A percentile compares a stretch with the other conserved stretches of the same genome.
These are phyloP conservation scores for Platycheirus rosarum DNA, from an alignment of 2,888 invertebrate species.

Conservation along the genomic window DNA sequence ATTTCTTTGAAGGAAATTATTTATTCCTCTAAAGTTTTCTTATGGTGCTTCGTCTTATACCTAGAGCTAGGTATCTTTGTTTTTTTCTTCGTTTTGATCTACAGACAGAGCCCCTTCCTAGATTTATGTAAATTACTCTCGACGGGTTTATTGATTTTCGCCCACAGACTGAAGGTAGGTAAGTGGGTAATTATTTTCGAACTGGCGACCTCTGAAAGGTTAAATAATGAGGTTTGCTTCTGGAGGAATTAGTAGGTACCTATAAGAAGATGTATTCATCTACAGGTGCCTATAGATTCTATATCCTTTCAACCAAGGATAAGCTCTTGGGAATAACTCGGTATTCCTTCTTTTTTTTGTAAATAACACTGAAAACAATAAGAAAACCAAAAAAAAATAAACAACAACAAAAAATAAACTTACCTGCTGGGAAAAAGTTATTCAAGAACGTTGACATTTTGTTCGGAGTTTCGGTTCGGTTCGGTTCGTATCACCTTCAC, in stretches of 20 bases:
- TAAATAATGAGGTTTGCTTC: conserved; percentile 14
- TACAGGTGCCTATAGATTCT: conserved; percentile 13
- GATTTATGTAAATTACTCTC: neutral
- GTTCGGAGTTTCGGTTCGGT: conserved; percentile 73
- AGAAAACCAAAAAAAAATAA: neutral
- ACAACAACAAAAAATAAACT: conserved; percentile 72
- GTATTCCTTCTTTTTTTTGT: too few species aligned
- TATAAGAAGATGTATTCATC: neutral
- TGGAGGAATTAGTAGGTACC: neutral
- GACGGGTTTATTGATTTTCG: conserved; percentile 18
- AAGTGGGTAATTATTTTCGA: neutral
- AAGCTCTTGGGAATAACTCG: too few species aligned
- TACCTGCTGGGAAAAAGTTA: conserved; percentile 83
- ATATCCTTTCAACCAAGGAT: too few species aligned
- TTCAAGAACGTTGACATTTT: conserved; percentile 83
- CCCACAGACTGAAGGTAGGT: neutral
- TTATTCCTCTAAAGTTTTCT: too few species aligned
- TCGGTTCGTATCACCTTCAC: conserved; percentile 48
- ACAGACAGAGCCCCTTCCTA: neutral
- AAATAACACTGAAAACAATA: neutral
- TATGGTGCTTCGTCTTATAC: neutral
- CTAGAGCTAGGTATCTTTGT: neutral
- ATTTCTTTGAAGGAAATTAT: too few species aligned
- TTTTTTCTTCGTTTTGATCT: neutral
- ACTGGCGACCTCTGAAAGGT: conserved; percentile 22